Evolutionary conservation across 2,113 vertebrate genomes (phyloP), one percentile per base, ranked within the genome.

Genomic region (Sapajus apella): DNA sequence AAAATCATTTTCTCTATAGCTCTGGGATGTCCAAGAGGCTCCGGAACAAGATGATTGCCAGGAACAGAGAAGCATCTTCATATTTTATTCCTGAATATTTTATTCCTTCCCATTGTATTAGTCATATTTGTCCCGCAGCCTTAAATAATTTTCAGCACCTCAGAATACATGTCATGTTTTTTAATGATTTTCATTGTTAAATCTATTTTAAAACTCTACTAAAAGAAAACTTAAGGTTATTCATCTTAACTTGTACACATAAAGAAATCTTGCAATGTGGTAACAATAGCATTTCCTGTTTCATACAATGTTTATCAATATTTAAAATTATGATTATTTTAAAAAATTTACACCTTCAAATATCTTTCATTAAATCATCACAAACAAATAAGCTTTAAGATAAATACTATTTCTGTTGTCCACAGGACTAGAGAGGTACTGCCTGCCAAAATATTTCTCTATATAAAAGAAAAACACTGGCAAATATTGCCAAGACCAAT

Each of bases 141-240:
- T 90, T 35, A 75, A 80, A 52, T 50, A 73, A 77, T 92, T 88
- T 87, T 82, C 35, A 81, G 2, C 77, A 47, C 55, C 43, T 88
- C 84, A 75, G 70, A 93, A 72, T 94, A 47, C 27, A 30, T n/a
- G 20, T 37, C 32, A 55, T 45, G 10, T 43, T 96, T 95, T 79
- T 92, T 66, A 84, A 89, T 77, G 37, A 81, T 79, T 97, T 94
- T 84, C 43, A 96, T 64, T 91, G 8, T 43, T 56, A 94, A 91
- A 83, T 66, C 8, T 10, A 58, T 96, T 90, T 86, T 16, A 45
- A 75, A 90, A 92, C 32, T 25, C 61, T 27, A 88, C 23, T 76
- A 55, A 43, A 66, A 90, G 55, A 91, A 91, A 90, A 73, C 9
- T 14, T 64, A 58, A 64, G 5, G 47, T 13, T 94, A 77, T 75